Evolutionary conservation across 2,888 invertebrate species (phyloP), one percentile per base, ranked within the genome.

Genomic region (Bugulina stolonifera): DNA sequence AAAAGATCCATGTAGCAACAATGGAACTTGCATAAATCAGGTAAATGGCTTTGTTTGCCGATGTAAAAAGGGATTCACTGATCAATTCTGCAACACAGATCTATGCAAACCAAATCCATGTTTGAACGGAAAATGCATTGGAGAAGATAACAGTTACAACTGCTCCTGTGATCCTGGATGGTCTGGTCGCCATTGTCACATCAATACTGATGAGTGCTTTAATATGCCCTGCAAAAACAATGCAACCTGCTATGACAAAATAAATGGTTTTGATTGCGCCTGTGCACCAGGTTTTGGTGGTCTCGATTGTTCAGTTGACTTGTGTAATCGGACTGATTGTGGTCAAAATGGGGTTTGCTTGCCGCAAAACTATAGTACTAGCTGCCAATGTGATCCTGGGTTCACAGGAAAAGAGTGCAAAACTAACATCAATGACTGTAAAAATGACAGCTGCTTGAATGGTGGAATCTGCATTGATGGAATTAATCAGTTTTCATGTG

Each of bases 81-180:
- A 23, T 27, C n/a, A 27, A 57, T 5, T 14, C 5, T 57, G 57
- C 25, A 25, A 22, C 23, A 5, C 23, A 25, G 57, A 57, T n/a
- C n/a, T 57, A 57, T 57, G 57, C 25, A 57, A 27, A 25, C 18
- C 64, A 14, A 32, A 34, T 34, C 32, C 32, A 64, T 64, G 64
- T 10, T 5, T 2, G 29, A 64, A 64, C 34, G 64, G 27, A 5
- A 14, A 27, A 25, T 29, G 32, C 27, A 5, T 29, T 14, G 2
- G 64, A 32, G 18, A 27, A 27, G 64, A 64, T 32, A 27, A n/a
- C 5, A 57, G 57, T 23, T 93, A 91, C 87, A 87, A 88, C 74
- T 96, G 95, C 86, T 87, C 88, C 34, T 96, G 96, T 79, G 89
- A 89, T 1, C 86, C 89, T 22, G 94, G 94, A 18, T 94, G 89